Percentiles rank a stretch among this genome's conserved stretches.
phyloP scores from a whole-genome alignment of 2,888 invertebrate species.

The Megamerina dolium region DNA sequence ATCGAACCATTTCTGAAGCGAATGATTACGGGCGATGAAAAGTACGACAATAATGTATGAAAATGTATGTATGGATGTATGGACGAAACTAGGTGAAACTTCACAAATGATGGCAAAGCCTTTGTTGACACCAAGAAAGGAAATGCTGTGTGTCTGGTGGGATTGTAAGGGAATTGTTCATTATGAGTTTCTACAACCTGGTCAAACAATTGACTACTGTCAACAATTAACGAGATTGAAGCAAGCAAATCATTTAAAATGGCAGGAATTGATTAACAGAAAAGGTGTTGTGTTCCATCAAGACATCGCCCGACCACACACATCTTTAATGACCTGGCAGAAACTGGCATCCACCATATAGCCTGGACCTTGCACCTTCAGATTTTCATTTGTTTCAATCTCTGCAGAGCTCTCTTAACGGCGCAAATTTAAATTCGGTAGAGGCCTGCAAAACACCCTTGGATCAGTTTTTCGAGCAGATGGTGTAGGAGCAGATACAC shows the following conservation, averaged over 20 bases:
- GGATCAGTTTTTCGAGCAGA: too few species aligned
- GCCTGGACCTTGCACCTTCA: neutral
- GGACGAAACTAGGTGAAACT: neutral
- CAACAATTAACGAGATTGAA: too few species aligned
- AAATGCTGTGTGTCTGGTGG: neutral
- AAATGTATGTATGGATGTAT: neutral
- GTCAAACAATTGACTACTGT: neutral
- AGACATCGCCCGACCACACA: neutral
- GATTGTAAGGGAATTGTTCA: neutral
- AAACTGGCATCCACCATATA: neutral
- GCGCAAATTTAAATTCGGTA: too few species aligned
- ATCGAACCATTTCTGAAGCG: too few species aligned
- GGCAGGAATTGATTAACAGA: neutral
- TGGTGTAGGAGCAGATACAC: too few species aligned
- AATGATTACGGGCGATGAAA: too few species aligned
- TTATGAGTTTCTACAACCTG: neutral
- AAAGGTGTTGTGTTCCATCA: neutral
- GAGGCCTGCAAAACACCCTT: too few species aligned
- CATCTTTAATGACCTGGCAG: neutral
- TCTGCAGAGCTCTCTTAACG: too few species aligned
- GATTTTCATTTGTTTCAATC: neutral
- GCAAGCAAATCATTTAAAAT: neutral
- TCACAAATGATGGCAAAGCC: neutral
- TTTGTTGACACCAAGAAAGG: neutral
- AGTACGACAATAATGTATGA: too few species aligned